Evolutionary conservation across 2,113 vertebrate species (phyloP).

Genomic region (Rattus rattus): DNA sequence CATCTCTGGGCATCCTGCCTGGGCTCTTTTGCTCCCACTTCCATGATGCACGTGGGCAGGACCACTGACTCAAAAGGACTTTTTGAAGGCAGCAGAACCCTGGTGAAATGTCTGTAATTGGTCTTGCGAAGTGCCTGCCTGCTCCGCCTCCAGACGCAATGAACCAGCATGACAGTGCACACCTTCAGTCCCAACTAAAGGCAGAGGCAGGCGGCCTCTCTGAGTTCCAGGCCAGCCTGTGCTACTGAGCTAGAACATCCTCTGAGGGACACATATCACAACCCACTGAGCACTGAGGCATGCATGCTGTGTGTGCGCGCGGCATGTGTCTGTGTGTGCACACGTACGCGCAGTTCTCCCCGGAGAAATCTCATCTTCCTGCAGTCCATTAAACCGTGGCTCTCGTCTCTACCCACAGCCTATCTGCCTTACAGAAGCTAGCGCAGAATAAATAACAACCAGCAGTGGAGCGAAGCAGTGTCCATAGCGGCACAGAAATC

Average conservation of each 20-base stretch:
- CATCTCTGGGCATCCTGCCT: not conserved
- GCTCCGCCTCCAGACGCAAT: conserved; percentile 42
- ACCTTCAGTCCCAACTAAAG: not conserved
- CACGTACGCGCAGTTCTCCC: not conserved
- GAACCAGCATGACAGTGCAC: not conserved
- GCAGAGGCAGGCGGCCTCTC: not conserved
- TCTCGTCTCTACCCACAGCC: not conserved
- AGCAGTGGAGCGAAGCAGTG: conserved; percentile 72
- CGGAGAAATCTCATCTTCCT: conserved; percentile 71
- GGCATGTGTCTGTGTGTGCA: not conserved
- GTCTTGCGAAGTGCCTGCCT: conserved; percentile 55
- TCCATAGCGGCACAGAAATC: not conserved
- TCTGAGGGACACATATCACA: conserved; percentile 71
- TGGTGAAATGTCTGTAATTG: not conserved
- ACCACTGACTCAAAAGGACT: conserved; percentile 27
- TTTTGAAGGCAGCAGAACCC: conserved; percentile 25
- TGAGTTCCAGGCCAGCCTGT: not conserved
- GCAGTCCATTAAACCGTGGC: not conserved
- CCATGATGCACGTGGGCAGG: conserved; percentile 26
- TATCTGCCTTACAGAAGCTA: conserved; percentile 80
- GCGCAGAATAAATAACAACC: conserved; percentile 81
- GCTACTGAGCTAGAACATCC: conserved; percentile 46
- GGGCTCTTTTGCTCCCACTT: not conserved
- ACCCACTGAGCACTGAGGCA: conserved; percentile 61
- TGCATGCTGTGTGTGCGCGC: not conserved